Conservation (phyloP, 2,797 vertebrate species). For the Amazonetta brasiliensis region DNA sequence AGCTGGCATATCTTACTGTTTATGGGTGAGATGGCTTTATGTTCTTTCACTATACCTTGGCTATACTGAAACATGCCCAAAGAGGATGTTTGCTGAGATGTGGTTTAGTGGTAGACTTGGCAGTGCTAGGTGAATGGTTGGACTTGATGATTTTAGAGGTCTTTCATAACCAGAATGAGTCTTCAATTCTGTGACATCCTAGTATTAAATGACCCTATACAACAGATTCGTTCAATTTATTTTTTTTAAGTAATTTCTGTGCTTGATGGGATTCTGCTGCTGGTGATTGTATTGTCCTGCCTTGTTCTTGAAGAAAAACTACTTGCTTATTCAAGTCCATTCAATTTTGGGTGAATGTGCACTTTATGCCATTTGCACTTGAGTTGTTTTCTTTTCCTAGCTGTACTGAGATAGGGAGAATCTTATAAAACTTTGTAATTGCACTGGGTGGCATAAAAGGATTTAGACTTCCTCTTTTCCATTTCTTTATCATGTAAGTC, state of each 20-base stretch:
- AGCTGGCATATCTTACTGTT: not conserved
- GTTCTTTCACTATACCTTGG: not conserved
- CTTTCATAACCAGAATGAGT: too few species aligned
- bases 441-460: not conserved
- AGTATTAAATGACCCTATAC: not conserved
- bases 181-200: not conserved
- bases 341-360: not conserved
- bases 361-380: not conserved
- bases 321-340: not conserved
- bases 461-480: not conserved
- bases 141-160: too few species aligned
- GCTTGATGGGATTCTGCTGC: not conserved
- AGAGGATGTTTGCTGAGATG: not conserved
- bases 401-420: not conserved
- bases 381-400: not conserved
- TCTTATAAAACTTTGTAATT: not conserved
- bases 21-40: not conserved
- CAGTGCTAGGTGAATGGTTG: too few species aligned
- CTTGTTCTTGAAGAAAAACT: not conserved
- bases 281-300: not conserved
- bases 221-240: not conserved
- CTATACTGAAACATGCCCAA: not conserved
- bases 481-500: not conserved
- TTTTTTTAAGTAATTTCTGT: not conserved
- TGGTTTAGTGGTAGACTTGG: too few species aligned